A percentile compares a stretch with the other conserved stretches of the same genome.
phyloP scores from a whole-genome alignment of 1,140 invertebrate genomes.

The Eueides isabella region DNA sequence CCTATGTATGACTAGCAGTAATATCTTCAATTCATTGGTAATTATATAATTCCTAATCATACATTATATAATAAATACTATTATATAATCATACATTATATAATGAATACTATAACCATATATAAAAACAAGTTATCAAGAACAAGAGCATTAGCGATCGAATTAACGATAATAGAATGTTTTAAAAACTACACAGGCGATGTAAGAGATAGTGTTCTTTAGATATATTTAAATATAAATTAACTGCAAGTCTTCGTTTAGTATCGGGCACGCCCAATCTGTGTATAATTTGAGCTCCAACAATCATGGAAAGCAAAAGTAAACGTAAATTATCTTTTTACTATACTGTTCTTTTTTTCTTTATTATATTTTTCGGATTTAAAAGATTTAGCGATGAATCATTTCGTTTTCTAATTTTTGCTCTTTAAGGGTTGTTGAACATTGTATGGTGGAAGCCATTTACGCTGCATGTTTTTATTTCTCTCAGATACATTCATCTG shows the following conservation, averaged over 20 bases:
- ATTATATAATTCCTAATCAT: no score
- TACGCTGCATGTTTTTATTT: no score
- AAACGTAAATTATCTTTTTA: neutral
- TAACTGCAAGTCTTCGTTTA: constrained; percentile 18
- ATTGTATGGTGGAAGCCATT: no score
- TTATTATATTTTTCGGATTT: neutral
- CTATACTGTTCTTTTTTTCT: neutral
- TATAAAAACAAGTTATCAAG: neutral
- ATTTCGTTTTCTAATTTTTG: no score
- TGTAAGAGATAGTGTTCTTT: constrained; percentile 16
- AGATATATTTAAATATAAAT: constrained; percentile 33
- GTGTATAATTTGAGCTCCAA: neutral
- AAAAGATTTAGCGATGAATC: no score
- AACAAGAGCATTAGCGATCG: constrained; percentile 7
- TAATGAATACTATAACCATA: neutral
- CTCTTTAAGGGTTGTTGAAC: no score
- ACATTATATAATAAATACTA: neutral
- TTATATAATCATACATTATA: no score
- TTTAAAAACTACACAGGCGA: constrained; percentile 15
- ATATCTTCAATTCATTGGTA: no score
- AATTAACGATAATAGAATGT: constrained; percentile 24
- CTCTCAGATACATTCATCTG: no score
- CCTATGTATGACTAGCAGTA: no score
- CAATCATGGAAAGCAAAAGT: neutral
- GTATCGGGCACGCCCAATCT: constrained; percentile 22